phyloP scores from a whole-genome alignment of 2,888 invertebrate genomes.

The Cerastis leucographa region DNA sequence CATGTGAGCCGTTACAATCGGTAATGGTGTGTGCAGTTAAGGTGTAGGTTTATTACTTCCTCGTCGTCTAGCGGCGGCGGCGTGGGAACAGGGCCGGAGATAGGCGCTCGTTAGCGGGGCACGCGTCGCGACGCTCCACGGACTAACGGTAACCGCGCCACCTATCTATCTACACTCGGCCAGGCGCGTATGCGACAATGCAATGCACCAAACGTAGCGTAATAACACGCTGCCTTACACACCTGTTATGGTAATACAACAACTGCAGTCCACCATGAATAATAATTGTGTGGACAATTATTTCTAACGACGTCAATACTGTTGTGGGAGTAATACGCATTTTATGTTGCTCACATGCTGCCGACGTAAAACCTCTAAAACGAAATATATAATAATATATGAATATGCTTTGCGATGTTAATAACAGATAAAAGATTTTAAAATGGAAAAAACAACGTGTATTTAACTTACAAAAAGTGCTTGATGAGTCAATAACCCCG shows the following conservation, averaged over 20 bases:
- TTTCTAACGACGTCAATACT: conserved; percentile 56
- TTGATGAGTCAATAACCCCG: conserved; percentile 52
- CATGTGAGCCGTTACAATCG: conserved; percentile 86
- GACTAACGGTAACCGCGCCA: conserved; percentile 70
- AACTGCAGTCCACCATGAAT: conserved; percentile 62
- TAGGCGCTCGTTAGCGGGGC: conserved; percentile 87
- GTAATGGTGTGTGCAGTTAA: conserved; percentile 89
- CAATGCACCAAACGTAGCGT: conserved; percentile 64
- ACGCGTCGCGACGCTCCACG: conserved; percentile 75
- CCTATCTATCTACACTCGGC: conserved; percentile 53
- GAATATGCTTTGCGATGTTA: background rate
- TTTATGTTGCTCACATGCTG: conserved; percentile 9
- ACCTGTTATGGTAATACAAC: conserved; percentile 69
- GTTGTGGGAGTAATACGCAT: conserved; percentile 33
- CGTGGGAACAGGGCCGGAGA: conserved; percentile 88
- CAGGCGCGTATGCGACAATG: conserved; percentile 63
- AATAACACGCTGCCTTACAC: conserved; percentile 62
- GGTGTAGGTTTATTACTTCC: conserved; percentile 90
- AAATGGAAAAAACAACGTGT: conserved; percentile 1
- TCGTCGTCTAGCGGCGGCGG: conserved; percentile 81
- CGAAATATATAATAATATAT: background rate
- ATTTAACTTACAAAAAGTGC: conserved; percentile 25
- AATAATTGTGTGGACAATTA: conserved; percentile 62
- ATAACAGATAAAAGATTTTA: background rate
- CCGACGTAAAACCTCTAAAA: background rate